A percentile compares a stretch with the other conserved stretches of the same genome.
Conservation (phyloP, 2,113 vertebrate species). For the Bothrops jararaca region DNA sequence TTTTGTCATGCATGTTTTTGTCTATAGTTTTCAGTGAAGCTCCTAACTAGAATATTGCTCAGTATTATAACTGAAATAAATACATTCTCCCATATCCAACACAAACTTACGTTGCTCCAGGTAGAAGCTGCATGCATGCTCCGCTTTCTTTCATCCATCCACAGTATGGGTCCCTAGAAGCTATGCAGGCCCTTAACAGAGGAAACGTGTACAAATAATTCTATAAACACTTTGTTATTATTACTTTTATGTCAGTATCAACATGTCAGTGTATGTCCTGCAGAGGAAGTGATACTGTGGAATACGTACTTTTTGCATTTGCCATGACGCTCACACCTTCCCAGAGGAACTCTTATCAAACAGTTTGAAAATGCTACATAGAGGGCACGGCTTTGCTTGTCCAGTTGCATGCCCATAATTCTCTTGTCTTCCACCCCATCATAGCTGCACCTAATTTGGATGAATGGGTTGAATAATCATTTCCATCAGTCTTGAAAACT, state of each 20-base stretch:
- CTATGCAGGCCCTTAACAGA: constrained; percentile 88
- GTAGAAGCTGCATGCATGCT: constrained; percentile 79
- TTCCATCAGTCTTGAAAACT: background rate
- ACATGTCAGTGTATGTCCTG: accelerated
- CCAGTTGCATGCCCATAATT: constrained; percentile 90
- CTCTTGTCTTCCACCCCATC: constrained; percentile 92
- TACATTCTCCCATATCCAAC: background rate
- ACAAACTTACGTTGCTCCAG: constrained; percentile 80
- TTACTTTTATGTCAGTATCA: background rate
- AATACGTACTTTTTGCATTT: constrained; percentile 90
- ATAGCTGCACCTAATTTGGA: constrained; percentile 83
- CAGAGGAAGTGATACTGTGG: background rate
- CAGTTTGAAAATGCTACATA: constrained; percentile 93
- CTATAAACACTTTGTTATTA: background rate
- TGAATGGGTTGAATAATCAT: background rate
- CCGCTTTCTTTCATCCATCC: constrained; percentile 89
- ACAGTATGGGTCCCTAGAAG: constrained; percentile 95
- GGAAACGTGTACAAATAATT: constrained; percentile 22
- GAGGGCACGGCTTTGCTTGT: constrained; percentile 80
- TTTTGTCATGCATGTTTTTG: constrained; percentile 8
- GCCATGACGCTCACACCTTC: constrained; percentile 87
- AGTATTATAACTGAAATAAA: background rate
- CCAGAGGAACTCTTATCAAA: constrained; percentile 89
- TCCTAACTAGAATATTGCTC: background rate
- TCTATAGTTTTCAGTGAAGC: constrained; percentile 11